Evolutionary conservation across 2,113 vertebrate genomes (phyloP), one percentile per base, ranked within the genome.

Genomic region (Chamaea fasciata): DNA sequence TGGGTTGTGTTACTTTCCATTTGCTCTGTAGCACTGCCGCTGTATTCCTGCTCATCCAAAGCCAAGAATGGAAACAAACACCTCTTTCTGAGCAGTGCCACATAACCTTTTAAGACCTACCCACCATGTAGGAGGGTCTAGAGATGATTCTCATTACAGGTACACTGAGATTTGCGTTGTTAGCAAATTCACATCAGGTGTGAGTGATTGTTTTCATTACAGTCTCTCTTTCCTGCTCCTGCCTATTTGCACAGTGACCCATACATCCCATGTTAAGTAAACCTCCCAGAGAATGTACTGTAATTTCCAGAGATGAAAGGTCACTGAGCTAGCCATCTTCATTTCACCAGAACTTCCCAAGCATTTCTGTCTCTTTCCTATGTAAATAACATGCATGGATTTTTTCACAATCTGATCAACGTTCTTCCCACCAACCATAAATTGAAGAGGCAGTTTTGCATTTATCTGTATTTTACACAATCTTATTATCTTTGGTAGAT

Each of bases 11-110:
- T 46, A 70, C 31, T 76, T 87, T 41, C 47, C 6, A 17, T 65
- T 52, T 76, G 83, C 47, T 70, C 52, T 10, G 46, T 5, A 7
- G 37, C 13, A 27, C 52, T 46, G 44, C 14, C 14, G 6, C 39
- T 53, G 11, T 67, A 37, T 46, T 93, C 31, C 52, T 75, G 44
- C 46, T 62, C 42, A 55, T 39, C 30, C 74, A 79, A 78, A 84
- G 17, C 56, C 1, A 1, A 87, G 35, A 70, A 44, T 0, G 0
- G 18, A 82, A 75, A 62, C 3, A 4, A 64, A 19, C 6, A 6
- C 23, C 37, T 78, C 76, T 35, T 37, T 50, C 73, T 83, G 64
- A 74, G 69, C 60, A 81, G 44, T 37, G 47, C 76, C 74, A 90
- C 35, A 6, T 26, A 83, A 81, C 27, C 19, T 87, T 70, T 42